Evolutionary conservation across 2,888 invertebrate genomes (phyloP).

Genomic region (Allacma fusca): DNA sequence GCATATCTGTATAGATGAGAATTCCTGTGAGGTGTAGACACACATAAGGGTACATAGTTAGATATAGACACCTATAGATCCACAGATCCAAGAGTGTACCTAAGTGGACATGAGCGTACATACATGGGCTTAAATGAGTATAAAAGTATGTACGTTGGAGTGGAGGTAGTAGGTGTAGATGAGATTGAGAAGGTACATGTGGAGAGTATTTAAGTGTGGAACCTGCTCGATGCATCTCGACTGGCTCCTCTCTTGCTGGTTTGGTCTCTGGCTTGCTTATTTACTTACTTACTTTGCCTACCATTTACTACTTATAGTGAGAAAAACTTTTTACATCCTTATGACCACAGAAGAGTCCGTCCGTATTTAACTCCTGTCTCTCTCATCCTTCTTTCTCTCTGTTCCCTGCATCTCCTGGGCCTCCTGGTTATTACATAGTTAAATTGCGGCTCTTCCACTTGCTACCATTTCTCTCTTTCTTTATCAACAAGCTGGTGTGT

Average conservation of each 20-base stretch:
- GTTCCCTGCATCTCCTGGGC: slow-evolving; percentile 32
- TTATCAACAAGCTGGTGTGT: neutral
- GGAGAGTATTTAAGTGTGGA: no score
- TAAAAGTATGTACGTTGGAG: no score
- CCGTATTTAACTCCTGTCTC: slow-evolving; percentile 20
- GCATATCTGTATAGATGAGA: no score
- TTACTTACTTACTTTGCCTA: neutral
- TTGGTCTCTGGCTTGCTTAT: neutral
- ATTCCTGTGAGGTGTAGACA: no score
- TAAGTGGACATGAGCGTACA: no score
- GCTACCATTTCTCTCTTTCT: slow-evolving; percentile 43
- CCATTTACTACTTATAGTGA: slow-evolving; percentile 9
- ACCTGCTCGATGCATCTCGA: neutral
- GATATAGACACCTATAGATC: no score
- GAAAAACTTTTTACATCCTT: slow-evolving; percentile 14
- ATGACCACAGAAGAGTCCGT: slow-evolving; percentile 17
- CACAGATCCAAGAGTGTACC: no score
- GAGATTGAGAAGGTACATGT: slow-evolving; percentile 21
- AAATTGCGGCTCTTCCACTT: slow-evolving; percentile 48
- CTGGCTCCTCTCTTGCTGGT: neutral
- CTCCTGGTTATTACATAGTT: slow-evolving; percentile 47
- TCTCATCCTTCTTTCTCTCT: neutral
- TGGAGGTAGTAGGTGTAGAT: neutral
- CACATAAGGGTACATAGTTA: no score
- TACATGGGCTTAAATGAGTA: no score